phyloP scores from a whole-genome alignment of 2,797 vertebrate species.

The Oreortyx pictus region DNA sequence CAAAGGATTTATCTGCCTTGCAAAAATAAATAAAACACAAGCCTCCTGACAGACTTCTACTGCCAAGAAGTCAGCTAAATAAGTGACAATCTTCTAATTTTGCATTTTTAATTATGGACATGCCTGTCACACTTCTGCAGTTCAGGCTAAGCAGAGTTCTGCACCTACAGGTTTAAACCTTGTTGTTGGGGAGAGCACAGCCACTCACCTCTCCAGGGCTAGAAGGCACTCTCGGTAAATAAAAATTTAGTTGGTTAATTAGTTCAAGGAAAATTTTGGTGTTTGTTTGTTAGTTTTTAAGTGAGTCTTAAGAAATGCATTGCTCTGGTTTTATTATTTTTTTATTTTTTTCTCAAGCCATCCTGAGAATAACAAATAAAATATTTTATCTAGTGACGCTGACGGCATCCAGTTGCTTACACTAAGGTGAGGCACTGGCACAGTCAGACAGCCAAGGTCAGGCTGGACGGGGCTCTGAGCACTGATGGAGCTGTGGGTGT shows the following conservation, averaged over 20 bases:
- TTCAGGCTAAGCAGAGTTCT: not conserved
- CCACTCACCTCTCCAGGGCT: not conserved
- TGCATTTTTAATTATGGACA: constrained; percentile 46
- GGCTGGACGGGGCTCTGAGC: too few species aligned
- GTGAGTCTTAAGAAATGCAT: not conserved
- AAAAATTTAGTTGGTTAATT: not conserved
- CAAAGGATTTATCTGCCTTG: constrained; percentile 64
- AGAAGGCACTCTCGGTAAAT: not conserved
- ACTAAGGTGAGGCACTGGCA: too few species aligned
- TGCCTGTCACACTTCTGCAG: not conserved
- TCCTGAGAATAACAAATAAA: not conserved
- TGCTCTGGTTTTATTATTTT: not conserved
- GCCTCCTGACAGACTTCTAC: constrained; percentile 21
- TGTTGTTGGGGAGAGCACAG: not conserved
- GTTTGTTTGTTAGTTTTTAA: not conserved
- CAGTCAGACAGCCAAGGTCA: too few species aligned
- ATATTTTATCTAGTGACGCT: too few species aligned
- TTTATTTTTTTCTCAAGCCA: not conserved
- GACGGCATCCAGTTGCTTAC: not conserved
- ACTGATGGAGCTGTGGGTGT: too few species aligned
- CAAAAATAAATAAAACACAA: constrained; percentile 62
- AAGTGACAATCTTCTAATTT: constrained; percentile 48
- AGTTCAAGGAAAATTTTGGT: not conserved
- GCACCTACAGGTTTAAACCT: not conserved
- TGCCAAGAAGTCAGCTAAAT: constrained; percentile 55